Conservation (phyloP, 2,113 vertebrate species). For the Dicentrarchus labrax region DNA sequence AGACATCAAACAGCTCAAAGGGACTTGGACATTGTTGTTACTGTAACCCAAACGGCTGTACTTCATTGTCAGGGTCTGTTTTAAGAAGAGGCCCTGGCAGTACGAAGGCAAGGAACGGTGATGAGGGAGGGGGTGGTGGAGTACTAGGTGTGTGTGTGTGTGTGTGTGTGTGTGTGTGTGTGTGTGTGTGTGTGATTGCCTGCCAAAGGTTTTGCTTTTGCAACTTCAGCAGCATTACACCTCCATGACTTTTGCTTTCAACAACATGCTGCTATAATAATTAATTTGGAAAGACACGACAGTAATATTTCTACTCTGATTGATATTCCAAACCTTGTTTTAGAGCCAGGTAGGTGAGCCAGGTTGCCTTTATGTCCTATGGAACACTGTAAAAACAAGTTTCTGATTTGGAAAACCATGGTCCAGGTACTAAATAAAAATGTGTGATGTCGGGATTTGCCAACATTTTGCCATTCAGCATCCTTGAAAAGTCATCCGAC, state of each 20-base stretch:
- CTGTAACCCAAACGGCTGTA: constrained; percentile 62
- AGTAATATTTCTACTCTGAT: background rate
- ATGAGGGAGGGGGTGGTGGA: constrained; percentile 2
- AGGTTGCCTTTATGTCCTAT: constrained; percentile 2
- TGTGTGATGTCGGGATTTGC: background rate
- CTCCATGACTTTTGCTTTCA: constrained; percentile 13
- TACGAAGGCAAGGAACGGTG: background rate
- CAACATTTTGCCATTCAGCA: background rate
- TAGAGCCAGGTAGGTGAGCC: constrained; percentile 8
- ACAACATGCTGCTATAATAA: constrained; percentile 5
- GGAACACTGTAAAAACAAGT: constrained; percentile 16
- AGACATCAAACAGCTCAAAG: constrained; percentile 68
- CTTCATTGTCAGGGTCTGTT: constrained; percentile 61
- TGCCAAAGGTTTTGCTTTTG: constrained; percentile 32
- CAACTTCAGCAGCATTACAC: constrained; percentile 28
- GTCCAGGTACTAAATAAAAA: constrained; percentile 8
- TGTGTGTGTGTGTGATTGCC: background rate
- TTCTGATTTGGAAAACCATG: constrained; percentile 12
- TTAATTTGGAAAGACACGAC: constrained; percentile 9
- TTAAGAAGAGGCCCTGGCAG: constrained; percentile 48
- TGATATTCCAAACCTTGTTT: background rate
- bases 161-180: background rate
- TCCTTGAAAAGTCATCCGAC: constrained; percentile 11
- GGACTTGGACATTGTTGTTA: constrained; percentile 63
- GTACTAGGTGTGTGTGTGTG: background rate